Conservation (phyloP, 1,140 invertebrate genomes). For the Atta colombica region DNA sequence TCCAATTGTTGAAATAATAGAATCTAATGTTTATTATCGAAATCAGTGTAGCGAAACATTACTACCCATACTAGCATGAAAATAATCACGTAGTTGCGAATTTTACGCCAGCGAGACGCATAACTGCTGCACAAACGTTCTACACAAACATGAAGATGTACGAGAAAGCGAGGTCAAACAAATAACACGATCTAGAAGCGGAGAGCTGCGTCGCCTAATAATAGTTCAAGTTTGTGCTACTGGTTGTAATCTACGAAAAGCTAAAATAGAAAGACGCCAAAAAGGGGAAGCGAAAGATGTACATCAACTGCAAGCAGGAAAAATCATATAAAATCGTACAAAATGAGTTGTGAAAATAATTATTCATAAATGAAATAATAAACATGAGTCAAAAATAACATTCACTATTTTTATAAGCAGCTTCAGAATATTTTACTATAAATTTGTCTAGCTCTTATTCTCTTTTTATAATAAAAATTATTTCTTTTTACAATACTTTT, state of each 20-base stretch:
- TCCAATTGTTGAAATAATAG: conserved; percentile 27
- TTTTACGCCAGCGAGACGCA: conserved; percentile 22
- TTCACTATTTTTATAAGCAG: background rate
- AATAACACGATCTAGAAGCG: conserved; percentile 78
- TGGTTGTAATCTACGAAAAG: conserved; percentile 79
- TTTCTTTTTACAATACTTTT: background rate
- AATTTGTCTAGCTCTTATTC: background rate
- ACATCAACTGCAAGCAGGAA: conserved; percentile 4
- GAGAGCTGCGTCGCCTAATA: conserved; percentile 77
- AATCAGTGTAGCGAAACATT: conserved; percentile 29
- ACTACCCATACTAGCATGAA: background rate
- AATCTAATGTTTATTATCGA: conserved; percentile 32
- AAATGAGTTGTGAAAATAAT: conserved; percentile 13
- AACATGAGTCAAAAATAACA: background rate
- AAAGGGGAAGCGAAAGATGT: conserved; percentile 64
- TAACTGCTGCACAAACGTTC: conserved; percentile 37
- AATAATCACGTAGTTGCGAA: conserved; percentile 50
- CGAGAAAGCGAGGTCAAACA: conserved; percentile 81
- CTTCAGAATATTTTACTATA: background rate
- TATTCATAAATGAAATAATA: background rate
- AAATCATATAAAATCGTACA: conserved; percentile 31
- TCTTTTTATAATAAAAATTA: background rate
- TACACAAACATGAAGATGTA: conserved; percentile 61
- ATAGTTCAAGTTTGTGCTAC: conserved; percentile 79
- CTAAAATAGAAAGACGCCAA: conserved; percentile 78